Base-by-base conservation (phyloP, 2,113 vertebrate species). In the Eudyptes chrysolophus region DNA sequence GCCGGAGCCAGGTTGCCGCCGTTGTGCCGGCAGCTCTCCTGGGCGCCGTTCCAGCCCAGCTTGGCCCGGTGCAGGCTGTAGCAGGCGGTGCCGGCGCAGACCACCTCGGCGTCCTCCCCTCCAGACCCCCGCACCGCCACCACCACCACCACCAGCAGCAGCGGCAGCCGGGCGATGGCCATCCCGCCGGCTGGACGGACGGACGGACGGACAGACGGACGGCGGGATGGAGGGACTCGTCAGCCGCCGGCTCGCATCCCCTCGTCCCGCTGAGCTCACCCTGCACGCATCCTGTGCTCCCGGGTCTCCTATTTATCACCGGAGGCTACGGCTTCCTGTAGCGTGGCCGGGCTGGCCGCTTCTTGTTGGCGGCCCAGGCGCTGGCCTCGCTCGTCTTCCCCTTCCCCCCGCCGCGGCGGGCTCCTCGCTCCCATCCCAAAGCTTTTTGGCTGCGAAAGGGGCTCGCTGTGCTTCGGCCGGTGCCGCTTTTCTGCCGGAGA, bases 311-410 rank as follows among this genome's bases (percentile, higher is more conserved):
- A 98, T 98, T 98, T 96, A 98, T 98, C 97, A 97, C 97, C 97
- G 97, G 98, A 98, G 97, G 96, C 97, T 62, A 81, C 75, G 49
- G 94, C 82, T 98, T 98, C 98, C 98, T 98, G 98, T 94, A 95
- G 96, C 71, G 90, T 89, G 61, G 79, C 64, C 72, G 58, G 88
- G 89, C 94, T 90, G 57, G 61, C 83, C 65, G 89, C 81, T 84
- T 66, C 92, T 75, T 92, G 97, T 78, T 96, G 87, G 54, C 61
- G 38, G 66, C 54, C 42, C 30, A 6, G 44, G 54, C 61, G 14
- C 38, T 72, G 17, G 21, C 38, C 66, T 32, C 40, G 34, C 58
- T 15, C 13, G 44, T 40, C 92, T 62, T 85, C 52, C 81, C 85
- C 48, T 91, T 90, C 87, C 81, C 52, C 83, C 91, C 30, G 5